phyloP scores from a whole-genome alignment of 2,888 invertebrate species.

The Dione juno region DNA sequence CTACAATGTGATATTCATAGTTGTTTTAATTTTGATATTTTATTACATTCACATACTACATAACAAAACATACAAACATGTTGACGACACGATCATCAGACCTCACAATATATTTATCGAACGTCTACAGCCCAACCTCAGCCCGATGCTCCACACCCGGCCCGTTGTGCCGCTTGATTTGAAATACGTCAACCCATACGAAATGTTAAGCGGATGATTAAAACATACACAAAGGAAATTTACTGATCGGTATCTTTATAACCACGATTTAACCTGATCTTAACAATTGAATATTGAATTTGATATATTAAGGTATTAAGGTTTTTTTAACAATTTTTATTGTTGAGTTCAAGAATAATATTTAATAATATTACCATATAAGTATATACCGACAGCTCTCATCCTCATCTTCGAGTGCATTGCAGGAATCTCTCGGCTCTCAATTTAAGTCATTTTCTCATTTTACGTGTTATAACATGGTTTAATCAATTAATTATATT shows the following conservation, averaged over 20 bases:
- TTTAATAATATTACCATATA: too few species aligned
- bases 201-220: slow-evolving; percentile 38
- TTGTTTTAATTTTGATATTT: background rate
- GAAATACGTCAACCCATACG: slow-evolving; percentile 35
- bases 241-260: slow-evolving; percentile 13
- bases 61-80: background rate
- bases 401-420: too few species aligned
- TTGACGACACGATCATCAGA: background rate
- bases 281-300: background rate
- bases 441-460: too few species aligned
- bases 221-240: slow-evolving; percentile 25
- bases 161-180: slow-evolving; percentile 34
- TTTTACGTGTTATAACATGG: too few species aligned
- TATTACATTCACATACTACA: background rate
- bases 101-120: background rate
- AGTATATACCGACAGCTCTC: too few species aligned
- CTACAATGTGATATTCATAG: background rate
- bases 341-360: too few species aligned
- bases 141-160: slow-evolving; percentile 36
- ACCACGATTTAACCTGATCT: background rate
- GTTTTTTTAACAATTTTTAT: too few species aligned
- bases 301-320: too few species aligned
- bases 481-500: too few species aligned
- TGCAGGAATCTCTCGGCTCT: too few species aligned
- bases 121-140: background rate